Evolutionary conservation across 1,140 invertebrate species (phyloP).

Genomic region (Sipha flava): DNA sequence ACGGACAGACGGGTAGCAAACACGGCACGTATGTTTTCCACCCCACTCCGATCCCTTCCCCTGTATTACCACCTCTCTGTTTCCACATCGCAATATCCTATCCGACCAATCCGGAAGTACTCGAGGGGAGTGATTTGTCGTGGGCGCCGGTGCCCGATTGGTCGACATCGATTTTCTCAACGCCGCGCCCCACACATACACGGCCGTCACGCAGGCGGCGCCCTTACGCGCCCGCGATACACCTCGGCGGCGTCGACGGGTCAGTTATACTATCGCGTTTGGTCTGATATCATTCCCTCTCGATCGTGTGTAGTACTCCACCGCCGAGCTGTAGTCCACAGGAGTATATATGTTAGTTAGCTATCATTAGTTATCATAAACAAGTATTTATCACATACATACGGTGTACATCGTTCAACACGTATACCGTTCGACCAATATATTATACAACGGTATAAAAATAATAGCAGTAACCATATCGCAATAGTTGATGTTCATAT

Average conservation of each 20-base stretch:
- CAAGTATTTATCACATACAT: no score
- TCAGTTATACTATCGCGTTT: slow-evolving; percentile 5
- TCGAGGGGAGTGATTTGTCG: slow-evolving; percentile 31
- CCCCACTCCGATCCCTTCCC: background rate
- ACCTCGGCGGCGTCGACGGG: background rate
- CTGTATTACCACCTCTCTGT: background rate
- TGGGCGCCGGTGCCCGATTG: slow-evolving; percentile 34
- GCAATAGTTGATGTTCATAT: no score
- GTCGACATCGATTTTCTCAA: slow-evolving; percentile 36
- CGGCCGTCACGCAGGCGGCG: background rate
- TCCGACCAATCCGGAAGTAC: slow-evolving; percentile 31
- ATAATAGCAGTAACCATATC: no score
- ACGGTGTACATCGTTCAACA: no score
- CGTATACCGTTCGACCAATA: no score
- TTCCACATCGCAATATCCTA: slow-evolving; percentile 11
- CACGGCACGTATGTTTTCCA: slow-evolving; percentile 20
- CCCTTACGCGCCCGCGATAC: background rate
- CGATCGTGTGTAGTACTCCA: background rate
- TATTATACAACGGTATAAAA: no score
- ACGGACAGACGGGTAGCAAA: background rate
- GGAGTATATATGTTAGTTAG: no score
- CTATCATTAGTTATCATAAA: no score
- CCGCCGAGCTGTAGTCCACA: background rate
- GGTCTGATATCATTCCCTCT: background rate
- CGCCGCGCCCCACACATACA: slow-evolving; percentile 21